Conservation (phyloP, 2,888 invertebrate genomes). For the Caenorhabditis wallacei region DNA sequence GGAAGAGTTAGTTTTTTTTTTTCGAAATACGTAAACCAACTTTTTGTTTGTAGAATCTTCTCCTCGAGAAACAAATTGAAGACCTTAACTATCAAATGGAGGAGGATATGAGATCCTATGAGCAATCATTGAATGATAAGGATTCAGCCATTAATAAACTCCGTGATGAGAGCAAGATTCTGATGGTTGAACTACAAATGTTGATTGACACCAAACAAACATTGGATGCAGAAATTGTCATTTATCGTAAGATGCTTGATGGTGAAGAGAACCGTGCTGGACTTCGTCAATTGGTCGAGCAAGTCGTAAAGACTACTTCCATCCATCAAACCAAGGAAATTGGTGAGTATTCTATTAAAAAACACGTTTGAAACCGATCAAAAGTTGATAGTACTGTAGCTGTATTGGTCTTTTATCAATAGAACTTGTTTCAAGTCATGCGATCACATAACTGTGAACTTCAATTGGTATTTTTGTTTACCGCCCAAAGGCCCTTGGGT, state of each 20-base stretch:
- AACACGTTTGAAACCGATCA: conserved; percentile 5
- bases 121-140: conserved; percentile 83
- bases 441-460: conserved; percentile 38
- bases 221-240: conserved; percentile 86
- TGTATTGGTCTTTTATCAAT: conserved; percentile 2
- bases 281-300: conserved; percentile 83
- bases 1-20: conserved; percentile 83
- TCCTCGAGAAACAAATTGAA: conserved; percentile 85
- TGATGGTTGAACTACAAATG: conserved; percentile 84
- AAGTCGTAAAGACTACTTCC: conserved; percentile 82
- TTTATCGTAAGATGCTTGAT: conserved; percentile 86
- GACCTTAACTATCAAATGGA: conserved; percentile 85
- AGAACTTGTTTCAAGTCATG: conserved; percentile 58
- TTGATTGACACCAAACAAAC: conserved; percentile 85
- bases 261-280: conserved; percentile 85
- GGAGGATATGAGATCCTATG: conserved; percentile 83
- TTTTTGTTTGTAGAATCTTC: conserved; percentile 83
- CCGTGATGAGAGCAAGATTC: conserved; percentile 83
- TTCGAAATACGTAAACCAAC: background rate
- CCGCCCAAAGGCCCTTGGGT: conserved; percentile 46
- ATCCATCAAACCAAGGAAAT: conserved; percentile 79
- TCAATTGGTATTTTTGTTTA: conserved; percentile 48
- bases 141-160: conserved; percentile 83
- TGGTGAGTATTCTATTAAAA: conserved; percentile 62
- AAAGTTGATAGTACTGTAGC: background rate